These are phyloP conservation scores for Tiaroga cobitis DNA, from an alignment of 2,797 vertebrate genomes.

Conservation along the genomic window DNA sequence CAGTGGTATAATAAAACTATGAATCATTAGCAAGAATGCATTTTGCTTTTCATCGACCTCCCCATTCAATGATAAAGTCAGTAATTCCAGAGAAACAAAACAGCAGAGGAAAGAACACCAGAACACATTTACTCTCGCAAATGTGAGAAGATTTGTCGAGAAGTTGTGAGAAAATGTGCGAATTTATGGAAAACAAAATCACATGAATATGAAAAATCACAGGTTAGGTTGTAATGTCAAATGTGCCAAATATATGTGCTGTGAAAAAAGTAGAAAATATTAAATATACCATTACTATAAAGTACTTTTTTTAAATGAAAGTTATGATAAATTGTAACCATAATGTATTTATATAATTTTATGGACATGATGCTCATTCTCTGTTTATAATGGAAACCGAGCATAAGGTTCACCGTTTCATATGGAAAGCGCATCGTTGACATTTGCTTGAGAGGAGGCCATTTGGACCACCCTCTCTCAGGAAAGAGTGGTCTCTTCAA, in stretches of 20 bases:
- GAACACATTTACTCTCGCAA: constrained; percentile 21
- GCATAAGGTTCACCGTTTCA: not conserved
- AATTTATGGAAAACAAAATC: constrained; percentile 26
- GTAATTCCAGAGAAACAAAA: not conserved
- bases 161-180: constrained; percentile 34
- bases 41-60: not conserved
- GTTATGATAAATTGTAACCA: not conserved
- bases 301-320: not conserved
- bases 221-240: not conserved
- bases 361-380: not conserved
- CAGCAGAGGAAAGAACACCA: not conserved
- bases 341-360: not conserved
- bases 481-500: constrained; percentile 29
- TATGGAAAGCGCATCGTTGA: constrained; percentile 21
- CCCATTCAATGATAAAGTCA: not conserved
- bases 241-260: not conserved
- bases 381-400: constrained; percentile 3
- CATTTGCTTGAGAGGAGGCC: constrained; percentile 38
- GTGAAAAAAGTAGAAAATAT: not conserved
- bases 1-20: not conserved
- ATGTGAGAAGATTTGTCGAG: constrained; percentile 12
- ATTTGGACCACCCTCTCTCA: constrained; percentile 29
- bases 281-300: not conserved
- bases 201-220: constrained; percentile 27
- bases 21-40: not conserved